phyloP scores from a whole-genome alignment of 2,888 invertebrate species.

The Sericinus montela region DNA sequence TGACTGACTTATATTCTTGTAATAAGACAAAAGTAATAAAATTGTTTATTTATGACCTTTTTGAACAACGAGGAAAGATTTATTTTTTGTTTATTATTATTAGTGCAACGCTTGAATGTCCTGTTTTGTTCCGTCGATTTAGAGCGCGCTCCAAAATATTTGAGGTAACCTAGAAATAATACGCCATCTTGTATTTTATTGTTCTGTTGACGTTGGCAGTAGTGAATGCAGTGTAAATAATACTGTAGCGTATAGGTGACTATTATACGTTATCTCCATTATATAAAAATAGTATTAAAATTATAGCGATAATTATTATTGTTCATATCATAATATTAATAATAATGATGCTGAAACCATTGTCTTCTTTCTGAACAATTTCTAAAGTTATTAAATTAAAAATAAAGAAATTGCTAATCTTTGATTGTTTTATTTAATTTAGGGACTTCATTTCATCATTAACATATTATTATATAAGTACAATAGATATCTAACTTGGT shows the following conservation, averaged over 20 bases:
- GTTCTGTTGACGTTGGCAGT: conserved; percentile 52
- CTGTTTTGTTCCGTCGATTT: conserved; percentile 12
- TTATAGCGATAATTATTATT: conserved; percentile 79
- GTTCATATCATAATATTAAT: conserved; percentile 85
- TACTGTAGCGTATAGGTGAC: conserved; percentile 60
- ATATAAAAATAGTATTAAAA: conserved; percentile 68
- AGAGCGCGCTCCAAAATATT: conserved; percentile 36
- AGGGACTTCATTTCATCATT: no score
- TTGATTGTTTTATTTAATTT: conserved; percentile 46
- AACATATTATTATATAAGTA: no score
- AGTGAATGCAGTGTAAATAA: conserved; percentile 58
- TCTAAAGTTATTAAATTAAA: conserved; percentile 85
- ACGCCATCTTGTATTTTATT: conserved; percentile 38
- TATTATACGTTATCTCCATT: conserved; percentile 70
- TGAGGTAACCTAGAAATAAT: conserved; percentile 38
- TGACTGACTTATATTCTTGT: background rate
- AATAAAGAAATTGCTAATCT: conserved; percentile 79
- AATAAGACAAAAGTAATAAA: conserved; percentile 5
- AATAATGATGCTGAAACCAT: conserved; percentile 76
- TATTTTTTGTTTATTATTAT: conserved; percentile 12
- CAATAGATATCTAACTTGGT: no score
- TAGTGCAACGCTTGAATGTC: conserved; percentile 8
- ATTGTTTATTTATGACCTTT: conserved; percentile 7
- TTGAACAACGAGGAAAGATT: conserved; percentile 5
- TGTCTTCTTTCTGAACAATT: conserved; percentile 88